Base-by-base conservation (phyloP, 2,113 vertebrate species). In the Gavialis gangeticus region DNA sequence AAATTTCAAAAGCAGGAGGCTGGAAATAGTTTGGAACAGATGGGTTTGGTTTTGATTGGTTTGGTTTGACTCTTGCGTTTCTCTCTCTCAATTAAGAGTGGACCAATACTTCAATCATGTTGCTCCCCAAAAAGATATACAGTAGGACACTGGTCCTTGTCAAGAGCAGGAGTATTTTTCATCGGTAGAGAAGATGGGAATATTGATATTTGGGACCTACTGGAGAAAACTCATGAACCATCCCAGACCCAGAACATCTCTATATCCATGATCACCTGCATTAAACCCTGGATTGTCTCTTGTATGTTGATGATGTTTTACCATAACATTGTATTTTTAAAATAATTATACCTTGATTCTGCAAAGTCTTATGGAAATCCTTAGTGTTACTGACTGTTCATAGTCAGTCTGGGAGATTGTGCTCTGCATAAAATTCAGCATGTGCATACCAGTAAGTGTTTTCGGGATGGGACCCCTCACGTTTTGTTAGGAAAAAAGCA, bases 131-230 rank as follows among this genome's bases (percentile, higher is more conserved):
- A 97, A 95, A 97, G 91, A 83, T 98, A 96, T 83, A 99, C 98
- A 0, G 93, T 63, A 0, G 99, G 98, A n/a, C 98, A 98, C 88
- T 99, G 99, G 99, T 99, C 99, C 71, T 97, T 97, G 84, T 98
- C 99, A 14, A 98, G 99, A 67, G 98, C 99, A 1, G 99, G 98
- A 1, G 98, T 99, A 66, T 98, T 99, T 96, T 99, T 99, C 91
- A 97, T 99, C 28, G 99, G 99, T 54, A 98, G 98, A 97, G 98
- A 98, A 4, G 97, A 99, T 15, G 99, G 99, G 66, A 98, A 97
- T 67, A 92, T 99, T 1, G 99, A 99, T n/a, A 98, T 99, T 86
- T 99, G 99, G 99, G 99, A 99, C 95, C 97, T 99, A 80, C 76
- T 99, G 95, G 98, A 99, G 91, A 99, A 99, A 97, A 98, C 97